phyloP scores from a whole-genome alignment of 2,888 invertebrate genomes.

The Cataglyphis altisquamis region DNA sequence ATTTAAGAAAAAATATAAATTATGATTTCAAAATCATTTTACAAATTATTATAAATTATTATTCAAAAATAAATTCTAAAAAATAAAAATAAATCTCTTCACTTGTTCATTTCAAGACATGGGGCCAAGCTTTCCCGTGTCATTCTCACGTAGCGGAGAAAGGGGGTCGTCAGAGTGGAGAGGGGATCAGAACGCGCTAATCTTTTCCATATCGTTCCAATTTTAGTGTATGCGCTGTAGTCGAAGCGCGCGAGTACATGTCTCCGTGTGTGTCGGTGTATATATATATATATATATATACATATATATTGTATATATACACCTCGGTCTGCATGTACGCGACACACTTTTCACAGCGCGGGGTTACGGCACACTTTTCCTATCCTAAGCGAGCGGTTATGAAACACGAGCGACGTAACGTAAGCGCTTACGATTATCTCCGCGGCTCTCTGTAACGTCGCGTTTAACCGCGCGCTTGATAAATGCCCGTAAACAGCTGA shows the following conservation, averaged over 20 bases:
- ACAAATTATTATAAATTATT: no score
- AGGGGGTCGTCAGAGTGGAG: neutral
- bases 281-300: neutral
- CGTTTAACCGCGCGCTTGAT: conserved; percentile 6
- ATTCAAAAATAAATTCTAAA: no score
- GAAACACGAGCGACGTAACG: conserved; percentile 64
- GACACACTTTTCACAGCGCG: conserved; percentile 58
- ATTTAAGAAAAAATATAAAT: neutral
- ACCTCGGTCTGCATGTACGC: conserved; percentile 2
- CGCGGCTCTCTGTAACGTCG: conserved; percentile 16
- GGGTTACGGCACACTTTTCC: conserved; percentile 58
- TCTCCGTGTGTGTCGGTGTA: neutral
- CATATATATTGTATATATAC: neutral
- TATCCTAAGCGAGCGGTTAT: conserved; percentile 46
- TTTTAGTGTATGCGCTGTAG: conserved; percentile 39
- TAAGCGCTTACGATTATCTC: conserved; percentile 43
- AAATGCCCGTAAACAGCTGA: conserved; percentile 36
- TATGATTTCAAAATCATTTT: no score
- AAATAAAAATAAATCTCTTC: no score
- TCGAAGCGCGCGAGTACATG: neutral
- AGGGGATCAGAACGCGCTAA: neutral
- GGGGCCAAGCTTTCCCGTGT: neutral
- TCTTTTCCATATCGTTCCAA: conserved; percentile 42
- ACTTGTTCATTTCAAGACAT: neutral
- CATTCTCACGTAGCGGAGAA: neutral